Conservation (phyloP, 2,888 invertebrate species). For the Sarcophaga carnaria region DNA sequence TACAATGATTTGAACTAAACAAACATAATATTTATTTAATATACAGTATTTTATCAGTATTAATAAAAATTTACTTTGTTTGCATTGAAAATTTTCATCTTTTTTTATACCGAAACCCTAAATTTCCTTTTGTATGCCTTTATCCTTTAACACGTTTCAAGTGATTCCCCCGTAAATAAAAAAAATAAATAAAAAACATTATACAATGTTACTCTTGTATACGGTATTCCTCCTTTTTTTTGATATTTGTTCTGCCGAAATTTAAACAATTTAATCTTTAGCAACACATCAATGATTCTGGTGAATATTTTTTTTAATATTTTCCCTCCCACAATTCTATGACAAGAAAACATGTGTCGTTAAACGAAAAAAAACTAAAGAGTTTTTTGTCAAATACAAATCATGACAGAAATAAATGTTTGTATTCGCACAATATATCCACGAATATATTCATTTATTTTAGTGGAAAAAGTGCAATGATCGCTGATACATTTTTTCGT, state of each 20-base stretch:
- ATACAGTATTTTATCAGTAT: too few relatives aligned
- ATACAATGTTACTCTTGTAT: too few relatives aligned
- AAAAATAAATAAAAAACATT: too few relatives aligned
- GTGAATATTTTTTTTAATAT: conserved; percentile 23
- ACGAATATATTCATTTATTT: not conserved
- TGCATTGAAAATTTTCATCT: too few relatives aligned
- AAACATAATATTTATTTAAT: too few relatives aligned
- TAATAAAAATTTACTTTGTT: too few relatives aligned
- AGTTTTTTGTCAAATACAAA: not conserved
- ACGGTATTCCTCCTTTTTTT: not conserved
- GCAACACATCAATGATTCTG: conserved; percentile 45
- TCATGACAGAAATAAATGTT: not conserved
- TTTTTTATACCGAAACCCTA: too few relatives aligned
- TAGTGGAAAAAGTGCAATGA: conserved; percentile 34
- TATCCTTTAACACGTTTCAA: too few relatives aligned
- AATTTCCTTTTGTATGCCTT: too few relatives aligned
- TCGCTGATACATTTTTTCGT: conserved; percentile 12
- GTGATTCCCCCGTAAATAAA: too few relatives aligned
- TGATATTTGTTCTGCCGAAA: conserved; percentile 9
- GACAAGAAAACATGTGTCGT: conserved; percentile 32
- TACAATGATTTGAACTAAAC: too few relatives aligned
- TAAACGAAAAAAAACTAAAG: conserved; percentile 2
- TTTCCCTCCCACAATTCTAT: not conserved
- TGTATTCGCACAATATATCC: not conserved
- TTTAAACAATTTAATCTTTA: conserved; percentile 42